Evolutionary conservation across 2,797 vertebrate species (phyloP).

Genomic region (Onychomys torridus): DNA sequence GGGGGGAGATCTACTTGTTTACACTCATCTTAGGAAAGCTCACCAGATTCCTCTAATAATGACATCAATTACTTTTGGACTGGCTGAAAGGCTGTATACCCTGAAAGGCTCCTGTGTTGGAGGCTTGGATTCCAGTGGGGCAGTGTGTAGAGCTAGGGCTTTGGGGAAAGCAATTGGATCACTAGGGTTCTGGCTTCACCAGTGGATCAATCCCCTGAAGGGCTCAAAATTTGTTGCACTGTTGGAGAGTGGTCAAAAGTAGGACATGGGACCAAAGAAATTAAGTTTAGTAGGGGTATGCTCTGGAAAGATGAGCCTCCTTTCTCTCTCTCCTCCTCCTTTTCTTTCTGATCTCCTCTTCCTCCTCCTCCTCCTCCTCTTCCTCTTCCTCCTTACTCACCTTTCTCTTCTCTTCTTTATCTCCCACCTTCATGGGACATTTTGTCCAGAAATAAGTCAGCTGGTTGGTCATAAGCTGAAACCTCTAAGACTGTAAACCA

Average conservation of each 20-base stretch:
- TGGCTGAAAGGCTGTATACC: too few species aligned
- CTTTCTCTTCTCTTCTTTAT: background rate
- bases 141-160: background rate
- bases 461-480: too few species aligned
- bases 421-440: background rate
- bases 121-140: background rate
- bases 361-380: background rate
- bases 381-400: background rate
- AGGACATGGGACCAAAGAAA: background rate
- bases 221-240: background rate
- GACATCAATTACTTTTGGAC: background rate
- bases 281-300: too few species aligned
- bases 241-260: background rate
- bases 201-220: background rate
- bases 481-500: background rate
- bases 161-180: background rate
- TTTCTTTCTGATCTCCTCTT: too few species aligned
- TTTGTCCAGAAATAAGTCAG: background rate
- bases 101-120: background rate
- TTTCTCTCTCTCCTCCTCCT: too few species aligned
- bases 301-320: background rate
- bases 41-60: background rate
- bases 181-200: background rate
- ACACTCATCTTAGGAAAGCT: background rate
- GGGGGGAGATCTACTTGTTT: background rate